Evolutionary conservation across 2,113 vertebrate species (phyloP).

Genomic region (Polypterus senegalus): DNA sequence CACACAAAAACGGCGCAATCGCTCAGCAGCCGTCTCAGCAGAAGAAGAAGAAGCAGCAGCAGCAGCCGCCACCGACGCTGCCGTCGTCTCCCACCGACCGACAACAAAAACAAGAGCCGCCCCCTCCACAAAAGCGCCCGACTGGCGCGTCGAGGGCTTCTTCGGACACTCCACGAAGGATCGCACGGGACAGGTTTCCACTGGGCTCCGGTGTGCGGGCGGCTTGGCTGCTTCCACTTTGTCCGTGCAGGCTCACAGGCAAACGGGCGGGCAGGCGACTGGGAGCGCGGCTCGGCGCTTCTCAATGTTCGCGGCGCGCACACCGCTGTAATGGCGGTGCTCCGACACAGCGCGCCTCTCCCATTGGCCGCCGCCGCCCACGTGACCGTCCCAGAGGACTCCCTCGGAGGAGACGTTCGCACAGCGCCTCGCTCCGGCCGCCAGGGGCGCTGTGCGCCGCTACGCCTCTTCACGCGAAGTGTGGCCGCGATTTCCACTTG

Average conservation of each 20-base stretch:
- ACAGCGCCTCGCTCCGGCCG: too few species aligned
- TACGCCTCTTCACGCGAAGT: too few species aligned
- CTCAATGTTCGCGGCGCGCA: slow-evolving; percentile 41
- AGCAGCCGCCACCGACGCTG: too few species aligned
- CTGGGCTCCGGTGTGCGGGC: slow-evolving; percentile 23
- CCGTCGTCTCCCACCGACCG: too few species aligned
- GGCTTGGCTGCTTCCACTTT: slow-evolving; percentile 21
- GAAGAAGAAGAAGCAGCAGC: slow-evolving; percentile 4
- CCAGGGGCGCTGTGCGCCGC: too few species aligned
- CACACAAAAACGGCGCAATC: slow-evolving; percentile 25
- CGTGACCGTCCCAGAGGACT: too few species aligned
- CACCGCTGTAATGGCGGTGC: slow-evolving; percentile 55
- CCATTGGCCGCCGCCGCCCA: too few species aligned
- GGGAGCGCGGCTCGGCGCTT: slow-evolving; percentile 28
- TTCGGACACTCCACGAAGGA: neutral
- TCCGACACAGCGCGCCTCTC: too few species aligned
- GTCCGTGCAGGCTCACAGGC: slow-evolving; percentile 11
- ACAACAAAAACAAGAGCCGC: too few species aligned
- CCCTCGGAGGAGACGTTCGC: too few species aligned
- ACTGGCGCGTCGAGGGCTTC: slow-evolving; percentile 2
- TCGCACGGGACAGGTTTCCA: neutral
- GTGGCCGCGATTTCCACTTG: too few species aligned
- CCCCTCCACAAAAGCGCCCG: slow-evolving; percentile 5
- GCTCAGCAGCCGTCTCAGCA: slow-evolving; percentile 8
- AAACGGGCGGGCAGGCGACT: neutral